A percentile compares a stretch with the other conserved stretches of the same genome.
phyloP scores from a whole-genome alignment of 2,888 invertebrate species.

The Dynastes maya region DNA sequence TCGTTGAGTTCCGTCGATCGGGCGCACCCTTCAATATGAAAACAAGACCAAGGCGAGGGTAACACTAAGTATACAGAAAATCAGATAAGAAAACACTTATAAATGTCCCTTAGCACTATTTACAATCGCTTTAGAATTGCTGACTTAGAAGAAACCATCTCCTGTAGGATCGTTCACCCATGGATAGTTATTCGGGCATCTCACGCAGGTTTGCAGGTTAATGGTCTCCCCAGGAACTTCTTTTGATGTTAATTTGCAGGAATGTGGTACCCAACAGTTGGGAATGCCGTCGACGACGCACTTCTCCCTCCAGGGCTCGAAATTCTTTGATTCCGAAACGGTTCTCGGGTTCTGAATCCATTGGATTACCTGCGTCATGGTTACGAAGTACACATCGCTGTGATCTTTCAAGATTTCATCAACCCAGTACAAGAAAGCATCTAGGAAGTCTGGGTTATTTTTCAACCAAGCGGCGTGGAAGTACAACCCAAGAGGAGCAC shows the following conservation, averaged over 20 bases:
- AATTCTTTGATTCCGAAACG: conserved; percentile 88
- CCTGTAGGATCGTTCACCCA: conserved; percentile 95
- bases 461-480: conserved; percentile 96
- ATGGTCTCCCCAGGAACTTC: conserved; percentile 96
- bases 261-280: conserved; percentile 91
- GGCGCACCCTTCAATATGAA: conserved; percentile 48
- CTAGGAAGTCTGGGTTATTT: conserved; percentile 93
- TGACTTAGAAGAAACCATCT: conserved; percentile 89
- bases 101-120: conserved; percentile 54
- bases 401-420: conserved; percentile 89
- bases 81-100: conserved; percentile 39
- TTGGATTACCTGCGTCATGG: conserved; percentile 96
- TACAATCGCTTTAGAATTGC: conserved; percentile 44
- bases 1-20: background rate
- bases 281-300: conserved; percentile 89
- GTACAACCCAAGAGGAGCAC: conserved; percentile 90
- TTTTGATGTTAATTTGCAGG: conserved; percentile 92
- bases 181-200: conserved; percentile 95
- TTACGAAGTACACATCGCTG: conserved; percentile 94
- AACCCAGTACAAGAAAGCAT: conserved; percentile 94
- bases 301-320: conserved; percentile 96
- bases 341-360: conserved; percentile 96
- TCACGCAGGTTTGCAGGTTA: conserved; percentile 92
- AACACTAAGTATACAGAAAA: conserved; percentile 55
- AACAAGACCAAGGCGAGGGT: conserved; percentile 56